phyloP scores from a whole-genome alignment of 1,140 invertebrate genomes.

The Drosophila azteca region DNA sequence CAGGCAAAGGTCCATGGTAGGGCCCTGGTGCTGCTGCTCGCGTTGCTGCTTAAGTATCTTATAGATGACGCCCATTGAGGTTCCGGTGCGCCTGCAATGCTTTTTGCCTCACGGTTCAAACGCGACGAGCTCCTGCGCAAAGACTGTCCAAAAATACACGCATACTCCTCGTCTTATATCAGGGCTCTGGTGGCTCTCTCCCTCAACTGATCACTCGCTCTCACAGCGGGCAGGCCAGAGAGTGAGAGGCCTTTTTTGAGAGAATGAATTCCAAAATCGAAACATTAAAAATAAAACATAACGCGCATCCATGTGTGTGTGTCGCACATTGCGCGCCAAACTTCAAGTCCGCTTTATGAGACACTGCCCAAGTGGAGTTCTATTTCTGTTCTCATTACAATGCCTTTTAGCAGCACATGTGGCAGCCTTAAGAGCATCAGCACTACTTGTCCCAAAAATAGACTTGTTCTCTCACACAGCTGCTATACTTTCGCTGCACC shows the following conservation, averaged over 20 bases:
- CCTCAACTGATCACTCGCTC: neutral
- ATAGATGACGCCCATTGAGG: conserved; percentile 75
- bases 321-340: conserved; percentile 56
- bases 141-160: conserved; percentile 54
- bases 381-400: conserved; percentile 75
- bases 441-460: conserved; percentile 45
- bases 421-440: conserved; percentile 32
- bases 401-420: conserved; percentile 73
- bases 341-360: conserved; percentile 61
- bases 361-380: conserved; percentile 76
- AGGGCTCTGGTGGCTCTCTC: conserved; percentile 15
- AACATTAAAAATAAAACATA: conserved; percentile 76
- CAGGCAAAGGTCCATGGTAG: conserved; percentile 64
- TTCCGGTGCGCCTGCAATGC: neutral
- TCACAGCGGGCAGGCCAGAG: neutral
- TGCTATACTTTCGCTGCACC: conserved; percentile 69
- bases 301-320: conserved; percentile 34
- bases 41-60: conserved; percentile 77
- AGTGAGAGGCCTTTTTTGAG: conserved; percentile 49
- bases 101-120: neutral
- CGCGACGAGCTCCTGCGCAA: conserved; percentile 31
- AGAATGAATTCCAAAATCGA: conserved; percentile 7
- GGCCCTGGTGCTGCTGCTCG: conserved; percentile 6
- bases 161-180: conserved; percentile 52
- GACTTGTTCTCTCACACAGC: conserved; percentile 26